These are phyloP conservation scores for Eupelmus urozonus DNA, from an alignment of 2,888 invertebrate genomes.

Conservation along the genomic window DNA sequence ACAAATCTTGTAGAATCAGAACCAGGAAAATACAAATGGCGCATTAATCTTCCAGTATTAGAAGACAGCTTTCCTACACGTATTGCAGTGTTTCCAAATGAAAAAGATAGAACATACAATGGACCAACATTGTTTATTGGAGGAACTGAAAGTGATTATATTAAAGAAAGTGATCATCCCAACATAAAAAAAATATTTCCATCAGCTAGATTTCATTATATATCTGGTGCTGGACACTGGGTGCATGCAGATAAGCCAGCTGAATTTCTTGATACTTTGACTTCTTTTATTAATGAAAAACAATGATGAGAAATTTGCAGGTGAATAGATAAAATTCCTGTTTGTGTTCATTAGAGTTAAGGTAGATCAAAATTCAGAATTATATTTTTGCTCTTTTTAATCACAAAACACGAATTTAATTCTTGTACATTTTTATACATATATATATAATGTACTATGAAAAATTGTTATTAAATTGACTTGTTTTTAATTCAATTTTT, in stretches of 20 bases:
- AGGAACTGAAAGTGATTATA: conserved; percentile 89
- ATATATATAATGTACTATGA: conserved; percentile 10
- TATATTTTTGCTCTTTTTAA: conserved; percentile 26
- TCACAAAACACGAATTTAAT: conserved; percentile 36
- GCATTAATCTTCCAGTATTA: conserved; percentile 87
- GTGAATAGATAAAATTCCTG: conserved; percentile 26
- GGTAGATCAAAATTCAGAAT: conserved; percentile 28
- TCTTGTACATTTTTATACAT: conserved; percentile 48
- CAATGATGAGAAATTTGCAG: conserved; percentile 52
- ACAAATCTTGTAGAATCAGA: conserved; percentile 88
- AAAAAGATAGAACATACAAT: conserved; percentile 75
- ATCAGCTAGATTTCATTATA: conserved; percentile 82
- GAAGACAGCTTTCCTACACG: conserved; percentile 82
- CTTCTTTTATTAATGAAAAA: conserved; percentile 80
- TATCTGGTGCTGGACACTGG: conserved; percentile 94
- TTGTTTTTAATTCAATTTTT: conserved; percentile 47
- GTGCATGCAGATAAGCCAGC: conserved; percentile 94
- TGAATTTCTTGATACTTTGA: conserved; percentile 84
- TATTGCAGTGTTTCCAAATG: conserved; percentile 83
- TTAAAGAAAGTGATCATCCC: conserved; percentile 81
- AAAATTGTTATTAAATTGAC: conserved; percentile 44
- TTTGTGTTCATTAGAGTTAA: conserved; percentile 57
- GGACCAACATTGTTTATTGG: conserved; percentile 91
- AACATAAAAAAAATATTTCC: conserved; percentile 86
- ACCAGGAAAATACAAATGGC: conserved; percentile 85